A percentile compares a stretch with the other conserved stretches of the same genome.
phyloP scores from a whole-genome alignment of 2,113 vertebrate genomes.

The Engystomops pustulosus region DNA sequence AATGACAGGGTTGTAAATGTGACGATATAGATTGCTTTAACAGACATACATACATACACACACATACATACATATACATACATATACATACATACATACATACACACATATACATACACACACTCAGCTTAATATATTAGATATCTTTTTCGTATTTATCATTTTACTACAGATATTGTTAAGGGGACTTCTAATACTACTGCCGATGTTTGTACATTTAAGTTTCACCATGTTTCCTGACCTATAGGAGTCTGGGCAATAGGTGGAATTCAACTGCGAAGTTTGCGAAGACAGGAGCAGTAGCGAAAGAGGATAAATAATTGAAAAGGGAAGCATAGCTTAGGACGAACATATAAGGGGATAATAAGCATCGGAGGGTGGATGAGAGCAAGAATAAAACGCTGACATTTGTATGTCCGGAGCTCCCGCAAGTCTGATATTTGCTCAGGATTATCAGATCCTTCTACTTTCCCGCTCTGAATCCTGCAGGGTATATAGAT shows the following conservation, averaged over 20 bases:
- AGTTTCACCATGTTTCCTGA: no score
- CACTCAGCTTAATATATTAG: no score
- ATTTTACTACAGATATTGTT: no score
- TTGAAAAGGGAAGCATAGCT: not conserved
- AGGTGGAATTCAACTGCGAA: not conserved
- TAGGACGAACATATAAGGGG: not conserved
- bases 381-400: conserved; percentile 38
- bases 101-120: no score
- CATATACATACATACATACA: no score
- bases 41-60: no score
- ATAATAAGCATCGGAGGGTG: conserved; percentile 7
- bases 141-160: no score
- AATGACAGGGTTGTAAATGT: no score
- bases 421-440: conserved; percentile 54
- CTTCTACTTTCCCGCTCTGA: conserved; percentile 30
- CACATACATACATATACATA: no score
- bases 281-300: not conserved
- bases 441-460: conserved; percentile 52
- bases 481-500: conserved; percentile 19
- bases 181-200: no score
- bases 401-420: conserved; percentile 58
- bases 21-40: no score
- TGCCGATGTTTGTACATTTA: no score
- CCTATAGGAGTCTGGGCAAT: not conserved
- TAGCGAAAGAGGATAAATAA: conserved; percentile 1